A percentile compares a stretch with the other conserved stretches of the same genome.
Conservation (phyloP, 2,797 vertebrate species). For the Aplochiton taeniatus region DNA sequence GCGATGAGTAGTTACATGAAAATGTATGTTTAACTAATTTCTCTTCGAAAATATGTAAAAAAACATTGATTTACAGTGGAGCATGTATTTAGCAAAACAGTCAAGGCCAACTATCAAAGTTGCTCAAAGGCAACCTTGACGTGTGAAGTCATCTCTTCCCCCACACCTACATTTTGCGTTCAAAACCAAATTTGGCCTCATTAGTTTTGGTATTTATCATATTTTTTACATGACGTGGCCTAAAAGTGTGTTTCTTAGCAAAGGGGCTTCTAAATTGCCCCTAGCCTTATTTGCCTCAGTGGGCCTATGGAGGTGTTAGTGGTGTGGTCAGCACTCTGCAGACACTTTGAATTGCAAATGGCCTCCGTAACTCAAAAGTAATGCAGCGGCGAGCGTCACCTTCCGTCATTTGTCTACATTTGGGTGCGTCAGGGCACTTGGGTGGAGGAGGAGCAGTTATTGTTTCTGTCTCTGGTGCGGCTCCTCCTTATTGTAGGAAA, state of each 20-base stretch:
- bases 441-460: slow-evolving; percentile 73
- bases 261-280: slow-evolving; percentile 72
- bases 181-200: slow-evolving; percentile 72
- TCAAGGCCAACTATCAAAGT: slow-evolving; percentile 64
- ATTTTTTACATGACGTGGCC: slow-evolving; percentile 76
- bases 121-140: slow-evolving; percentile 63
- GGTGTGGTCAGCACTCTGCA: slow-evolving; percentile 82
- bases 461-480: slow-evolving; percentile 76
- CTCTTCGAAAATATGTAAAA: slow-evolving; percentile 66
- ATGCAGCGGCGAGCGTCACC: slow-evolving; percentile 73
- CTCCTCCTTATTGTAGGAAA: slow-evolving; percentile 72
- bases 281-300: slow-evolving; percentile 74
- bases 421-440: slow-evolving; percentile 69
- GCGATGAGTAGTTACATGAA: too few relatives aligned
- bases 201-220: slow-evolving; percentile 77
- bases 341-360: slow-evolving; percentile 82
- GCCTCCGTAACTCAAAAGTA: slow-evolving; percentile 79
- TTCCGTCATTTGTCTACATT: slow-evolving; percentile 81
- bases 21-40: not conserved
- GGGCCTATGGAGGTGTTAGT: slow-evolving; percentile 67
- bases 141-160: slow-evolving; percentile 52
- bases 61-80: slow-evolving; percentile 53
- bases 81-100: slow-evolving; percentile 49
- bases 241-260: slow-evolving; percentile 71
- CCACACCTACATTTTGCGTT: slow-evolving; percentile 58